Base-by-base conservation (phyloP, 2,888 invertebrate genomes). In the Caenorhabditis imperialis region DNA sequence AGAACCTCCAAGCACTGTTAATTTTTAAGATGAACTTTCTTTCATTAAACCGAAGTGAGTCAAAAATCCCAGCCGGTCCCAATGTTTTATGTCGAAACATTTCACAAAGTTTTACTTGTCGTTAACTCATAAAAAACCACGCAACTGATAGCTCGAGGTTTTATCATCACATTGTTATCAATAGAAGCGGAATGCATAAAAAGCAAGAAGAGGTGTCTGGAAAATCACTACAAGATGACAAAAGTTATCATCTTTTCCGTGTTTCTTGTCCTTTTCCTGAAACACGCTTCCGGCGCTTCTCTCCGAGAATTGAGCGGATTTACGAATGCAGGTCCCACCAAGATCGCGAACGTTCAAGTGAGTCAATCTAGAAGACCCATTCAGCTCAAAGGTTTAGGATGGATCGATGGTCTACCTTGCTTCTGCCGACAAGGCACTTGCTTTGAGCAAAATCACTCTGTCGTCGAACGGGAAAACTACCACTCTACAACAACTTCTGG, bases 361-460 rank as follows among this genome's bases (percentile, higher is more conserved):
- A 54, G 37, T 6, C 10, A 22, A 5, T 16, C 20, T 25, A 16
- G n/a, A n/a, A n/a, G n/a, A n/a, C n/a, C n/a, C n/a, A 22, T 14
- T 44, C 44, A 20, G 44, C 44, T 22, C 16, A 1, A 22, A 22
- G 22, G 4, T 25, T n/a, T 38, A 69, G 58, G 35, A 58, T 42
- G 60, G 53, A 8, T 60, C 69, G 0, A 60, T 53, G 8, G 22
- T 69, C n/a, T 69, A 53, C 20, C 18, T 69, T 1, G 33, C 60
- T 0, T 60, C 69, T 0, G n/a, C 18, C 1, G 69, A 69, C 22
- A 33, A 47, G n/a, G 69, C 69, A 22, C 7, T 20, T 0, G 2
- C 14, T 2, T 25, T 69, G 5, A 25, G 30, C 16, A 22, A 22
- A 10, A 69, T 69, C 1, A 60, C 60, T 6, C 33, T 69, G n/a